A percentile compares a stretch with the other conserved stretches of the same genome.
phyloP scores from a whole-genome alignment of 2,888 invertebrate species.

The Mystacides longicornis region DNA sequence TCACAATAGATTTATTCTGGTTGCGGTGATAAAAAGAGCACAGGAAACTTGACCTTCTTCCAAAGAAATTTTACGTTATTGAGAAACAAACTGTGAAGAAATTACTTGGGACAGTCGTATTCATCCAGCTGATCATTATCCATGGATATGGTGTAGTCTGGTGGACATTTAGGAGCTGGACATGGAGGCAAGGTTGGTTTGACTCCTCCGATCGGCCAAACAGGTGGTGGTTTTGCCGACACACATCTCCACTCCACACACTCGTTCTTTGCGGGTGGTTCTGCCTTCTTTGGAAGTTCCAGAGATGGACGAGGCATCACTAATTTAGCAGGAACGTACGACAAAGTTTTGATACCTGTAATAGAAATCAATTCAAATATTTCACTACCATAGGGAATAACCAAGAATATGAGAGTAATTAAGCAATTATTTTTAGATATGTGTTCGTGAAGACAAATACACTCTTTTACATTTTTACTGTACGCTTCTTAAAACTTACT shows the following conservation, averaged over 20 bases:
- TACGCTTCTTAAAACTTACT: neutral
- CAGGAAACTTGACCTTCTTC: too few relatives aligned
- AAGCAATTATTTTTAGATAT: too few relatives aligned
- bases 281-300: conserved; percentile 16
- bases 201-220: conserved; percentile 29
- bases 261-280: conserved; percentile 29
- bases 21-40: too few relatives aligned
- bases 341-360: conserved; percentile 18
- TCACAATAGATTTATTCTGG: too few relatives aligned
- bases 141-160: conserved; percentile 49
- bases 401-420: too few relatives aligned
- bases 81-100: too few relatives aligned
- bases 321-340: conserved; percentile 7
- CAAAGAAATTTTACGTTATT: too few relatives aligned
- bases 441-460: too few relatives aligned
- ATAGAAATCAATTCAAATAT: neutral
- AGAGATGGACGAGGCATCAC: conserved; percentile 9
- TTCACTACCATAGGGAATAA: too few relatives aligned
- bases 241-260: conserved; percentile 52
- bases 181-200: conserved; percentile 35
- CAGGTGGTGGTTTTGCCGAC: conserved; percentile 42
- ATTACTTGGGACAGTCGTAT: conserved; percentile 47
- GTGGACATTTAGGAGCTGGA: conserved; percentile 50
- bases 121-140: conserved; percentile 36
- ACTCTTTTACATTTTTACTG: too few relatives aligned